These are phyloP conservation scores for Idaea aversata DNA, from an alignment of 2,888 invertebrate genomes.

Conservation along the genomic window DNA sequence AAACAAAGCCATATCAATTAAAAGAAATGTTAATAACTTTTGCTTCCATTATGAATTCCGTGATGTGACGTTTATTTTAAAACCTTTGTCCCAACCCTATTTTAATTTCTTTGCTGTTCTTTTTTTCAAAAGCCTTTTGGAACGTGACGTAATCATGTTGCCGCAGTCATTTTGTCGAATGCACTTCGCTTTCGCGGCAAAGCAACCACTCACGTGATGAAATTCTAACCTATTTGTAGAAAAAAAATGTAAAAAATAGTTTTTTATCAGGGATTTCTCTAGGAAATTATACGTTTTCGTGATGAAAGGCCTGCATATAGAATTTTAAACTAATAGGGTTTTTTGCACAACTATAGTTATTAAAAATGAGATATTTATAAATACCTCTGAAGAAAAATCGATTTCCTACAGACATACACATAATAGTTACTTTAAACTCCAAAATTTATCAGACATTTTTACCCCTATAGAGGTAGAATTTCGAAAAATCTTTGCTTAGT, in stretches of 20 bases:
- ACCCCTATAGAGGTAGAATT: too few species aligned
- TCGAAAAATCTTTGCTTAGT: too few species aligned
- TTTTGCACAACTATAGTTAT: too few species aligned
- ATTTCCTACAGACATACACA: too few species aligned
- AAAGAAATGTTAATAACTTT: conserved; percentile 4
- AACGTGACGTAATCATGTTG: not conserved
- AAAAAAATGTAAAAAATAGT: not conserved
- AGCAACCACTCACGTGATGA: not conserved
- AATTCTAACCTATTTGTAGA: not conserved
- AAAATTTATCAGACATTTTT: too few species aligned
- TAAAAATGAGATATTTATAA: too few species aligned
- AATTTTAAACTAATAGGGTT: too few species aligned
- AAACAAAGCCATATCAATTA: conserved; percentile 3
- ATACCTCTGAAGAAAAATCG: too few species aligned
- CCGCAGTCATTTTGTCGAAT: not conserved
- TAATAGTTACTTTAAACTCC: too few species aligned
- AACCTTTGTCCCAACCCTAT: not conserved
- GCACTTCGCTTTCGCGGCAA: not conserved
- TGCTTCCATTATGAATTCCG: not conserved
- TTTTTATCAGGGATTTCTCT: not conserved
- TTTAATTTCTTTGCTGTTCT: not conserved
- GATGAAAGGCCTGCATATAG: too few species aligned
- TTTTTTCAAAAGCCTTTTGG: not conserved
- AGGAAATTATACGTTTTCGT: not conserved
- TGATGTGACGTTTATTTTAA: not conserved